Evolutionary conservation across 1,140 invertebrate genomes (phyloP), one percentile per base, ranked within the genome.

Genomic region (Myzus persicae): DNA sequence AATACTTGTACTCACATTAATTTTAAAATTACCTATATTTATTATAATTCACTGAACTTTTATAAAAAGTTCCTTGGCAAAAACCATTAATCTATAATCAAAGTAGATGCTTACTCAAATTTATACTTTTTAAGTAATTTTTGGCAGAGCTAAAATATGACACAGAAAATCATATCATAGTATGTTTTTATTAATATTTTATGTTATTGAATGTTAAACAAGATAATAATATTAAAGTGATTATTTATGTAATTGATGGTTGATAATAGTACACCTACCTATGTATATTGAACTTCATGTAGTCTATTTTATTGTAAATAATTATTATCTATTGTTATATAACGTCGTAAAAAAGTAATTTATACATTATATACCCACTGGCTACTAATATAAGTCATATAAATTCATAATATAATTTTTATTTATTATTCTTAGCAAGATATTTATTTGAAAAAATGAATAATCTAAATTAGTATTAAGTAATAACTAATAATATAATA

Each of bases 291-390:
- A n/a, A 67, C 31, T 67, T 67, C 5, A n/a, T 14, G 31, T n/a
- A 67, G 18, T 67, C n/a, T 67, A 51, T 67, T n/a, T 18, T 67
- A 67, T 67, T 67, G 59, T n/a, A 18, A 67, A 67, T 76, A 76
- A 76, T 76, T n/a, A 76, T 76, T 67, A 67, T 67, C 54, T 67
- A 67, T 67, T 67, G 59, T 67, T 67, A 67, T 67, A 67, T n/a
- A 76, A 76, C 14, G 14, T n/a, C 59, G 14, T 48, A 36, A 76
- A n/a, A n/a, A 18, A n/a, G 48, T 51, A 51, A 22, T 51, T 22
- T 24, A 76, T n/a, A 18, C n/a, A n/a, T 76, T 76, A n/a, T 76
- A n/a, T n/a, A 76, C n/a, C 31, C n/a, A 76, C n/a, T n/a, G 31
- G 14, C 31, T 76, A 76, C n/a, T n/a, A 31, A n/a, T 76, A n/a